Conservation (phyloP, 1,140 invertebrate genomes). For the Rhopalosiphum padi region DNA sequence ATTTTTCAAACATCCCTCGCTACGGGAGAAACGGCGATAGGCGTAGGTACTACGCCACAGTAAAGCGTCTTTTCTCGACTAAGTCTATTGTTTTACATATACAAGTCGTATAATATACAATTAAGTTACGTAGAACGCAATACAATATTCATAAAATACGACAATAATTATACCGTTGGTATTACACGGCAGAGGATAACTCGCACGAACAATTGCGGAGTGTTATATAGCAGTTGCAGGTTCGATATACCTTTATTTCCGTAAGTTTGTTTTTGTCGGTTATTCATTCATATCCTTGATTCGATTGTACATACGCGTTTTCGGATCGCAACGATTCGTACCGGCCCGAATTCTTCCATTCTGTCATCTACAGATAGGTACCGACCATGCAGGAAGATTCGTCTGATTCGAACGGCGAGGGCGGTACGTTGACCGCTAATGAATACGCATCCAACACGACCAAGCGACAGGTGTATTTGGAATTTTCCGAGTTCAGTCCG, state of each 20-base stretch:
- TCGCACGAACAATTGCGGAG: neutral
- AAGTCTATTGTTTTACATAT: neutral
- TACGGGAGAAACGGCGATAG: neutral
- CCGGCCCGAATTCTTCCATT: no score
- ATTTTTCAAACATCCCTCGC: slow-evolving; percentile 36
- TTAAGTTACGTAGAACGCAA: neutral
- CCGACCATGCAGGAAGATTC: slow-evolving; percentile 29
- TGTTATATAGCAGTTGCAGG: neutral
- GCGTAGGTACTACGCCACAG: neutral
- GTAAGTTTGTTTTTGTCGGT: neutral
- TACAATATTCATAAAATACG: neutral
- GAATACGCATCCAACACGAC: neutral
- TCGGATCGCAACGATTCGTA: neutral
- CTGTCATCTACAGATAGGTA: no score
- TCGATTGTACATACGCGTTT: neutral
- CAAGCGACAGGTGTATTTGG: slow-evolving; percentile 41
- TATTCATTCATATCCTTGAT: neutral
- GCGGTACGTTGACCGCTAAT: neutral
- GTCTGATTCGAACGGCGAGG: slow-evolving; percentile 33
- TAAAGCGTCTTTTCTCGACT: neutral
- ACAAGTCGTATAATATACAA: neutral
- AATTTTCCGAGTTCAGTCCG: slow-evolving; percentile 44
- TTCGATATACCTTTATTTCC: neutral
- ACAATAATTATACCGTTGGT: neutral
- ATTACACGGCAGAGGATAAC: neutral